These are phyloP conservation scores for Mormoops blainvillei DNA, from an alignment of 2,113 vertebrate genomes.

Conservation along the genomic window DNA sequence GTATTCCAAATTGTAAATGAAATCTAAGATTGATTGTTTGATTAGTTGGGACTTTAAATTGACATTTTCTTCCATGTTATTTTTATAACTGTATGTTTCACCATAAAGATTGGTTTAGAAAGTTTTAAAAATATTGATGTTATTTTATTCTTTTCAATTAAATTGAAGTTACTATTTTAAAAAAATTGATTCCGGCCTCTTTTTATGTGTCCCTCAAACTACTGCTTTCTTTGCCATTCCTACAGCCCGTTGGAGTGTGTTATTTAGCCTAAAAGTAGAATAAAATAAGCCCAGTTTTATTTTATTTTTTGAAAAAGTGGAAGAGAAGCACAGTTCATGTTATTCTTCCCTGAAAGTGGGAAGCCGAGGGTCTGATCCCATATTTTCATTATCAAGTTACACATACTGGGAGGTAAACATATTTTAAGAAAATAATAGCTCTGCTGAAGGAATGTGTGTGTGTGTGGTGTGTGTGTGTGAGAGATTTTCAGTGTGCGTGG, in stretches of 20 bases:
- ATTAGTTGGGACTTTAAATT: constrained; percentile 24
- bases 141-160: constrained; percentile 8
- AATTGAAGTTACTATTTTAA: constrained; percentile 19
- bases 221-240: constrained; percentile 1
- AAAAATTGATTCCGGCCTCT: neutral
- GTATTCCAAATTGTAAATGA: constrained; percentile 52
- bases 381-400: neutral
- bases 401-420: neutral
- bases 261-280: neutral
- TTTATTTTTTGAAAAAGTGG: neutral
- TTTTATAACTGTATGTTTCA: constrained; percentile 28
- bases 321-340: neutral
- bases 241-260: neutral
- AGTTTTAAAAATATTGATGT: neutral
- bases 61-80: constrained; percentile 22
- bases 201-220: neutral
- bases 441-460: neutral
- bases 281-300: neutral
- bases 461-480: neutral
- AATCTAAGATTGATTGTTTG: constrained; percentile 36
- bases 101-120: constrained; percentile 19
- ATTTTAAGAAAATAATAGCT: neutral
- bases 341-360: neutral
- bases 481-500: neutral
- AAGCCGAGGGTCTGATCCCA: neutral